A percentile compares a stretch with the other conserved stretches of the same genome.
These are phyloP conservation scores for Marronus borbonicus DNA, from an alignment of 2,888 invertebrate species.

Conservation along the genomic window DNA sequence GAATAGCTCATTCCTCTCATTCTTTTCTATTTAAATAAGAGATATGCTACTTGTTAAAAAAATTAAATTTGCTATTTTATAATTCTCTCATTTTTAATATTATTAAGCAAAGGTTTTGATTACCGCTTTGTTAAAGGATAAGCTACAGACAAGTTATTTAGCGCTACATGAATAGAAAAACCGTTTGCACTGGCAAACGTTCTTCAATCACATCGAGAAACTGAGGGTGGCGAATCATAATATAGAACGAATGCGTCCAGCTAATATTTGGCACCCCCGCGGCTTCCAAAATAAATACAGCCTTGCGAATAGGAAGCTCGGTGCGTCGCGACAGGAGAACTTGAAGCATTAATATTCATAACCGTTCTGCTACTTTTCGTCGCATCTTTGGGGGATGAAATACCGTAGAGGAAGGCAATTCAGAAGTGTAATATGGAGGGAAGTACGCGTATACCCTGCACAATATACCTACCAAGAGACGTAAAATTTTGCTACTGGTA, in stretches of 20 bases:
- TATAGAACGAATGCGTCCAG: slow-evolving; percentile 40
- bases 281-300: slow-evolving; percentile 61
- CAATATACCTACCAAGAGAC: too few species aligned
- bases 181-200: background rate
- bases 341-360: slow-evolving; percentile 52
- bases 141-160: background rate
- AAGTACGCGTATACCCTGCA: background rate
- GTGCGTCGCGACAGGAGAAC: slow-evolving; percentile 46
- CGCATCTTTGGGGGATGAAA: slow-evolving; percentile 47
- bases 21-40: too few species aligned
- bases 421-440: slow-evolving; percentile 25
- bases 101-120: too few species aligned
- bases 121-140: background rate
- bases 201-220: background rate
- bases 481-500: too few species aligned
- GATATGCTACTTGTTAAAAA: too few species aligned
- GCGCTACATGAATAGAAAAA: background rate
- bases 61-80: too few species aligned
- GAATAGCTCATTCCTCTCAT: too few species aligned
- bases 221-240: slow-evolving; percentile 4
- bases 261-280: slow-evolving; percentile 61
- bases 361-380: slow-evolving; percentile 49
- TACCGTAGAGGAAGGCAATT: slow-evolving; percentile 41
- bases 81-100: too few species aligned
- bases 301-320: slow-evolving; percentile 58